Evolutionary conservation across 2,888 invertebrate species (phyloP).

Genomic region (Panopea generosa): DNA sequence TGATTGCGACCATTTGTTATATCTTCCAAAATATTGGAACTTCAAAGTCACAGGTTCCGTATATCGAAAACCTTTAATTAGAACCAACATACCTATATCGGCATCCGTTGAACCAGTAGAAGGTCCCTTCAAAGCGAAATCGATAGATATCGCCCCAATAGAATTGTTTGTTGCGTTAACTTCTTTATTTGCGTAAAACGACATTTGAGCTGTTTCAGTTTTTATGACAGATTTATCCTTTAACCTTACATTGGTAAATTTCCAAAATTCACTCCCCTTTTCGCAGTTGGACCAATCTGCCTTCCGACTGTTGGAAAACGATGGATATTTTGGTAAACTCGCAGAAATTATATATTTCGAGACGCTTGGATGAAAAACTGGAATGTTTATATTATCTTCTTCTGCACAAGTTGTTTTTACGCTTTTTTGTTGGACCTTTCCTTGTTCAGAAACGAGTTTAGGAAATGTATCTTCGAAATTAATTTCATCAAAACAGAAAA

Average conservation of each 20-base stretch:
- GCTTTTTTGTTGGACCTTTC: constrained; percentile 58
- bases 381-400: constrained; percentile 74
- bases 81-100: constrained; percentile 64
- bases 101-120: constrained; percentile 64
- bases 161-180: too few species aligned
- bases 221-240: too few species aligned
- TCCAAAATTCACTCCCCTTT: constrained; percentile 55
- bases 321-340: constrained; percentile 64
- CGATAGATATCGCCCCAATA: constrained; percentile 24
- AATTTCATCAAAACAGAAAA: constrained; percentile 66
- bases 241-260: constrained; percentile 32
- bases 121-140: constrained; percentile 62
- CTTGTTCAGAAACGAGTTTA: not conserved
- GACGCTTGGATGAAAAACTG: constrained; percentile 63
- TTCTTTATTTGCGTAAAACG: too few species aligned
- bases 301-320: constrained; percentile 63
- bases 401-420: constrained; percentile 69
- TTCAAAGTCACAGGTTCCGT: constrained; percentile 26
- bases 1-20: constrained; percentile 28
- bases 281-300: constrained; percentile 59
- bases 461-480: constrained; percentile 34
- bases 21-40: constrained; percentile 53
- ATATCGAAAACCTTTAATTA: constrained; percentile 31
- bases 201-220: too few species aligned
- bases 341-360: constrained; percentile 67